Evolutionary conservation across 2,113 vertebrate genomes (phyloP).

Genomic region (Ifrita kowaldi): DNA sequence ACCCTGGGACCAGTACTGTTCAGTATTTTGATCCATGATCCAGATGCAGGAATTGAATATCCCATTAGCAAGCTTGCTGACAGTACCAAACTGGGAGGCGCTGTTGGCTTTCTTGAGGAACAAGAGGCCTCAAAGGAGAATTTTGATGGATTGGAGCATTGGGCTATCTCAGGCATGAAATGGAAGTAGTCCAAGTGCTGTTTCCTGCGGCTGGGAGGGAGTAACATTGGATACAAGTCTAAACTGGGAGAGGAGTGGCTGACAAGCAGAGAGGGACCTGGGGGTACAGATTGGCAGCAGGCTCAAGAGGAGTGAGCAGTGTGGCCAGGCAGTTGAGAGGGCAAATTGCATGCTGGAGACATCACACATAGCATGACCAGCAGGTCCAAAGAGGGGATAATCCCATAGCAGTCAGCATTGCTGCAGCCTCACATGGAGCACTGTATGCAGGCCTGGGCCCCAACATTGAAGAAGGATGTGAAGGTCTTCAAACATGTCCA

Average conservation of each 20-base stretch:
- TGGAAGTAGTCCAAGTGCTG: neutral
- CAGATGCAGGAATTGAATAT: neutral
- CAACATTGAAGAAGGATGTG: neutral
- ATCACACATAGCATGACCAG: neutral
- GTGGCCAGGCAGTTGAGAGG: neutral
- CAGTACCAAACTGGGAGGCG: neutral
- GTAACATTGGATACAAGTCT: neutral
- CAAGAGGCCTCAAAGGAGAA: neutral
- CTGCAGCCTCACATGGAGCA: neutral
- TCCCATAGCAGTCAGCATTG: neutral
- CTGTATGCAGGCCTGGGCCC: neutral
- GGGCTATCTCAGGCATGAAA: neutral
- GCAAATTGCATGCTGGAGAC: neutral
- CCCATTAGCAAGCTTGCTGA: neutral
- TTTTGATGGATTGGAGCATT: neutral
- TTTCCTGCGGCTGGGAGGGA: neutral
- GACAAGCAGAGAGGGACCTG: neutral
- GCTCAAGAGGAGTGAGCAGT: neutral
- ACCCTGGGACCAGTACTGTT: neutral
- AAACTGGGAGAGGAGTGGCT: neutral
- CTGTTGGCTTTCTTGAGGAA: neutral
- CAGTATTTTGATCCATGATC: neutral
- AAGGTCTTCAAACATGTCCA: neutral
- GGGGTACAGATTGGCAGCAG: neutral
- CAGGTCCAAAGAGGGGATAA: neutral